These are phyloP conservation scores for Ectemnius continuus DNA, from an alignment of 2,888 invertebrate species.

Conservation along the genomic window DNA sequence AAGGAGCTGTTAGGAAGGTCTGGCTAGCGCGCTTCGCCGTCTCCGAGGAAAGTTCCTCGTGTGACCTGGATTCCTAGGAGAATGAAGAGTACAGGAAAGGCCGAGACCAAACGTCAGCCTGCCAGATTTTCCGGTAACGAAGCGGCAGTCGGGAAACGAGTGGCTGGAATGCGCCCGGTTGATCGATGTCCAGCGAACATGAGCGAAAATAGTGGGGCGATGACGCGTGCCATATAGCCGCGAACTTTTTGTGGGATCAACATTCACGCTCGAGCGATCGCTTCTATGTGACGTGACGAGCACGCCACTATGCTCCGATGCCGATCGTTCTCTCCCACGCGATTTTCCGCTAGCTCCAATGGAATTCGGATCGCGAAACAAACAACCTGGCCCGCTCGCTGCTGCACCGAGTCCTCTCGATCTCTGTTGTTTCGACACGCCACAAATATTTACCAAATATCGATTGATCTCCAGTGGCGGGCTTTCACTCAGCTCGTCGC, in stretches of 20 bases:
- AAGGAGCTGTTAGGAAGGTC: neutral
- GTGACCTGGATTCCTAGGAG: too few species aligned
- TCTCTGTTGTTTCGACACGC: constrained; percentile 60
- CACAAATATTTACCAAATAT: constrained; percentile 67
- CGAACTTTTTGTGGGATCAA: constrained; percentile 38
- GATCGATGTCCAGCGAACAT: constrained; percentile 33
- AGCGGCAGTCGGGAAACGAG: too few species aligned
- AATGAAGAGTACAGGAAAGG: too few species aligned
- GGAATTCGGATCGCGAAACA: constrained; percentile 51
- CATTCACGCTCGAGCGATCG: constrained; percentile 27
- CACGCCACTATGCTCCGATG: constrained; percentile 26
- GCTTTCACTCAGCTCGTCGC: constrained; percentile 20
- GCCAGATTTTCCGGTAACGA: too few species aligned
- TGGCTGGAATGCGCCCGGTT: constrained; percentile 4
- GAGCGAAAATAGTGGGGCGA: constrained; percentile 44
- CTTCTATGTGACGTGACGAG: constrained; percentile 20
- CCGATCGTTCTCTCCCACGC: constrained; percentile 36
- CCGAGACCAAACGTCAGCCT: too few species aligned
- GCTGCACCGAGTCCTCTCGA: constrained; percentile 41
- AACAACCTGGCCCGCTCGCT: constrained; percentile 41
- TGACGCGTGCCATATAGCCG: constrained; percentile 37
- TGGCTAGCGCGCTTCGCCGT: neutral
- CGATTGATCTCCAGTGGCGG: constrained; percentile 39
- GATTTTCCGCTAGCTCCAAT: constrained; percentile 43
- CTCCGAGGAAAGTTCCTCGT: too few species aligned